A percentile compares a stretch with the other conserved stretches of the same genome.
phyloP scores from a whole-genome alignment of 2,797 vertebrate species.

The Neomorphus geoffroyi region DNA sequence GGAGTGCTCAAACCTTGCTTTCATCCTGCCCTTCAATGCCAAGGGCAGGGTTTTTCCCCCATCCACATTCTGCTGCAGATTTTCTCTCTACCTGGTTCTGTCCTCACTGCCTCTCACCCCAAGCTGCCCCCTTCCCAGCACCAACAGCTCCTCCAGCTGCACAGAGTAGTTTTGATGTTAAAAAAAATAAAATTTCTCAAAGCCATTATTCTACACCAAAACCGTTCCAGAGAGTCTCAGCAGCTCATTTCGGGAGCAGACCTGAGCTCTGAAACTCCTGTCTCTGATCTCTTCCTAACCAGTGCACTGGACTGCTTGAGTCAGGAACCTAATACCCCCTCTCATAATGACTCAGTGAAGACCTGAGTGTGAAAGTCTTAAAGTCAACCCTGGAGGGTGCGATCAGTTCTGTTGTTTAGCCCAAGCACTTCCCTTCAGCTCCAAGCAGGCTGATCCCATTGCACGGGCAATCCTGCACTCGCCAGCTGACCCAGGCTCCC shows the following conservation, averaged over 20 bases:
- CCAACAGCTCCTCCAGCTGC: background rate
- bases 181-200: background rate
- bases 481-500: background rate
- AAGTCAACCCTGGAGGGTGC: background rate
- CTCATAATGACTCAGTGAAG: background rate
- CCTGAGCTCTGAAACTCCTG: background rate
- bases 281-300: background rate
- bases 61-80: background rate
- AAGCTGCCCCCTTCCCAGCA: background rate
- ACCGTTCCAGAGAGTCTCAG: background rate
- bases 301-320: background rate
- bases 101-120: background rate
- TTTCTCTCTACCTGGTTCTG: background rate
- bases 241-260: background rate
- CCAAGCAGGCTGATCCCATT: background rate
- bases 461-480: fast-evolving
- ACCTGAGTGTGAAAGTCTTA: background rate
- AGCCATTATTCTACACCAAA: background rate
- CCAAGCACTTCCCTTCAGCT: fast-evolving
- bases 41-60: background rate
- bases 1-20: background rate
- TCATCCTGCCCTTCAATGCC: background rate
- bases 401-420: background rate
- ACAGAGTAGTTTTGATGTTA: background rate
- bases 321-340: background rate